Base-by-base conservation (phyloP, 2,113 vertebrate species). In the Thunnus thynnus region DNA sequence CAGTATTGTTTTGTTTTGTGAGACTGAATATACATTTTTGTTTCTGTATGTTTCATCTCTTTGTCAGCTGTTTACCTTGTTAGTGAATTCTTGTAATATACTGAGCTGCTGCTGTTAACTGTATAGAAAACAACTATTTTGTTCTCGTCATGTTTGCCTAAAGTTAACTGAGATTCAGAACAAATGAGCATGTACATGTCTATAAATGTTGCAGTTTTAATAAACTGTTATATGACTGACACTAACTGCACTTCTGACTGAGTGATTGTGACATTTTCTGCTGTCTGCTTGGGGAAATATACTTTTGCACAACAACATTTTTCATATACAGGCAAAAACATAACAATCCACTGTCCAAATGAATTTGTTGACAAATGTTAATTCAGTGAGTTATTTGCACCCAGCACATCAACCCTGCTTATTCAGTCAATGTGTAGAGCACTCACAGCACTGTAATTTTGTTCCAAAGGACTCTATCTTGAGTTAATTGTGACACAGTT, bases 191-290 rank as follows among this genome's bases (percentile, higher is more conserved):
- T 72, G 58, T 70, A n/a, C 50, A 65, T 70, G 54, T 30, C 25
- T 50, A 8, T 20, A 44, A 27, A 64, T 73, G 60, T 68, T 81
- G 6, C 12, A 27, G 46, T 63, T 67, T 64, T 13, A 90, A 89
- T 90, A 85, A 92, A 88, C n/a, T 14, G n/a, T 68, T 36, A 79
- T 3, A 44, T 72, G 0, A 10, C 6, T 11, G 22, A 50, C 2
- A 25, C 5, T 47, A 13, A 14, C 8, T 50, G 3, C 50, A 13
- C 48, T 46, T 62, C 9, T 16, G 14, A 52, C 18, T 30, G 10
- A 0, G 2, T 68, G 3, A 41, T 76, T 11, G 17, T 78, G 75
- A 36, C 11, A 54, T 70, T 58, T 76, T 36, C 17, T 16, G 30
- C 48, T n/a, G 36, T 16, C 60, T 12, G 5, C 32, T 41, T 9